phyloP scores from a whole-genome alignment of 2,888 invertebrate genomes.

The Ecliptopera silaceata region DNA sequence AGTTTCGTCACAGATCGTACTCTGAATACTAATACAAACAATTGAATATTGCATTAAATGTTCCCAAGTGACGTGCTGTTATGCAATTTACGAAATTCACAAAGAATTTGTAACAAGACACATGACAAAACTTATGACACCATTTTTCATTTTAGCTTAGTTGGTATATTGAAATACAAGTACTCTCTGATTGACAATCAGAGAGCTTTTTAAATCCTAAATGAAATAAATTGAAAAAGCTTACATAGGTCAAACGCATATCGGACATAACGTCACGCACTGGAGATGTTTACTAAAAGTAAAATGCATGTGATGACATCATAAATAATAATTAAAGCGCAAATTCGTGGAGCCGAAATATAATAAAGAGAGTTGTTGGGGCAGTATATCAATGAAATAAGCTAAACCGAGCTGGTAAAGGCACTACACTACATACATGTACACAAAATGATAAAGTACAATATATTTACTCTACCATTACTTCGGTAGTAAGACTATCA shows the following conservation, averaged over 20 bases:
- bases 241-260: too few relatives aligned
- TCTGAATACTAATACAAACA: conserved; percentile 65
- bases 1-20: conserved; percentile 43
- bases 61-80: conserved; percentile 49
- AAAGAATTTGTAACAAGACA: neutral
- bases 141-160: neutral
- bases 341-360: too few relatives aligned
- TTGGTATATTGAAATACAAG: too few relatives aligned
- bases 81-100: conserved; percentile 19
- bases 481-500: conserved; percentile 48
- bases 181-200: too few relatives aligned
- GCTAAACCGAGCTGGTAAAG: neutral
- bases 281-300: too few relatives aligned
- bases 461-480: conserved; percentile 40
- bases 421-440: neutral
- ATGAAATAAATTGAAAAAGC: too few relatives aligned
- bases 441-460: neutral
- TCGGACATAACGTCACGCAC: too few relatives aligned
- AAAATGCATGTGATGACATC: too few relatives aligned
- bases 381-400: neutral
- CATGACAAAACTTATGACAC: neutral
- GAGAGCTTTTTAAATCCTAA: too few relatives aligned
- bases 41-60: conserved; percentile 57
- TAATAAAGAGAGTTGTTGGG: too few relatives aligned
- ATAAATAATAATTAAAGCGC: too few relatives aligned